These are phyloP conservation scores for Zosterops borbonicus DNA, from an alignment of 2,113 vertebrate species.

Conservation along the genomic window DNA sequence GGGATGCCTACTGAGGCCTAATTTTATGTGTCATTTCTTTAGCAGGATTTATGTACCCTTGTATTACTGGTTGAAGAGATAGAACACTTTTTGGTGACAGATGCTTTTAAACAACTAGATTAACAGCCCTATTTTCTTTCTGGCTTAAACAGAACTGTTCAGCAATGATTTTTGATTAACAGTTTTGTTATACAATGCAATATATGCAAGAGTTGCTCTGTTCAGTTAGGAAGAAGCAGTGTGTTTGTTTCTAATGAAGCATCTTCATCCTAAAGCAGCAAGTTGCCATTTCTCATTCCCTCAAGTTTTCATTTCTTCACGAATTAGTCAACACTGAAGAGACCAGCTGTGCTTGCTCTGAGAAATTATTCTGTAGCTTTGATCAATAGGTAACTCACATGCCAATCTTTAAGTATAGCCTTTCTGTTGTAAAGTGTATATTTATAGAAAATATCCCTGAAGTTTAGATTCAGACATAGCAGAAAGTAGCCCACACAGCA, in stretches of 20 bases:
- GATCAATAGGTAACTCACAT: neutral
- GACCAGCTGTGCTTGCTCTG: neutral
- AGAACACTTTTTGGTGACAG: neutral
- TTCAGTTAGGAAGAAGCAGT: neutral
- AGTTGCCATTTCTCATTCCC: neutral
- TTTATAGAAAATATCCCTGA: neutral
- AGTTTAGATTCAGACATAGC: neutral
- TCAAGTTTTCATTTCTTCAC: neutral
- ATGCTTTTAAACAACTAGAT: neutral
- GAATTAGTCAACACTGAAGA: neutral
- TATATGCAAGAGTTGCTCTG: neutral
- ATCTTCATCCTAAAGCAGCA: neutral
- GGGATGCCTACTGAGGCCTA: neutral
- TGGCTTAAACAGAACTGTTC: neutral
- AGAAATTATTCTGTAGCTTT: neutral
- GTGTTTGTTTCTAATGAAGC: neutral
- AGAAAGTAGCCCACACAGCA: neutral
- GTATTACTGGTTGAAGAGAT: neutral
- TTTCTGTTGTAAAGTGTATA: neutral
- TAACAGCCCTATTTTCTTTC: neutral
- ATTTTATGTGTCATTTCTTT: neutral
- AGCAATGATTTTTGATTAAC: neutral
- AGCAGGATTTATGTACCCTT: neutral
- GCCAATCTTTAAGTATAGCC: neutral
- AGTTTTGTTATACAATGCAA: neutral